Evolutionary conservation across 2,888 invertebrate genomes (phyloP).

Genomic region (Venustoraphidia nigricollis): DNA sequence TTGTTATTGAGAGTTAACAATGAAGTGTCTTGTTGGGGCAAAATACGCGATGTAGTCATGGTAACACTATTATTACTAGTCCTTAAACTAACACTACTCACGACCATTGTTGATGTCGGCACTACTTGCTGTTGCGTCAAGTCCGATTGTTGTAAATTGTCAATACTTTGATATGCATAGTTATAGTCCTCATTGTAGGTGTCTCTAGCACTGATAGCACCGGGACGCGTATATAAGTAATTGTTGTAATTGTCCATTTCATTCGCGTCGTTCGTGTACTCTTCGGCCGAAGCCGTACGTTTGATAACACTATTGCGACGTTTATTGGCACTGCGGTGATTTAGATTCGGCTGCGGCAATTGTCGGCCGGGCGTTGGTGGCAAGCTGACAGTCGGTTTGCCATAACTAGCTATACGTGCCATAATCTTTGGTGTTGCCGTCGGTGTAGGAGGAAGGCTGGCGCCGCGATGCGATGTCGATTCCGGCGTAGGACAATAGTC

Average conservation of each 20-base stretch:
- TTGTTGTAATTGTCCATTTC: slow-evolving; percentile 25
- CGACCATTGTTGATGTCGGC: slow-evolving; percentile 8
- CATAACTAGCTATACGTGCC: slow-evolving; percentile 13
- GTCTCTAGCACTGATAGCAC: slow-evolving; percentile 25
- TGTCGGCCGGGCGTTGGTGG: slow-evolving; percentile 38
- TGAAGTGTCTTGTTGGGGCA: slow-evolving; percentile 11
- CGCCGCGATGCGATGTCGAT: slow-evolving; percentile 23
- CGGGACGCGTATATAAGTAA: slow-evolving; percentile 22
- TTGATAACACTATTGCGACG: slow-evolving; percentile 23
- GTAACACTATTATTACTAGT: slow-evolving; percentile 6
- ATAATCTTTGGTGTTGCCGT: slow-evolving; percentile 25
- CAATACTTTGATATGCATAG: slow-evolving; percentile 52
- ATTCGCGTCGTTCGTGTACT: slow-evolving; percentile 19
- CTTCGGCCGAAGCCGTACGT: slow-evolving; percentile 27
- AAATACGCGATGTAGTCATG: not conserved
- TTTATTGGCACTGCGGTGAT: slow-evolving; percentile 23
- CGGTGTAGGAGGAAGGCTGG: slow-evolving; percentile 28
- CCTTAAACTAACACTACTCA: slow-evolving; percentile 4
- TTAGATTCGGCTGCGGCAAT: slow-evolving; percentile 29
- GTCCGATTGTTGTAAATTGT: slow-evolving; percentile 33
- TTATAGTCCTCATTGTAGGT: slow-evolving; percentile 53
- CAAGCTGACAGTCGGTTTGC: slow-evolving; percentile 26
- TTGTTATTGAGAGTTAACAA: slow-evolving; percentile 17
- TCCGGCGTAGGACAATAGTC: slow-evolving; percentile 23
- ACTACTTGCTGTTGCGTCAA: slow-evolving; percentile 11